phyloP scores from a whole-genome alignment of 2,888 invertebrate genomes.

The Orthonevra nobilis region DNA sequence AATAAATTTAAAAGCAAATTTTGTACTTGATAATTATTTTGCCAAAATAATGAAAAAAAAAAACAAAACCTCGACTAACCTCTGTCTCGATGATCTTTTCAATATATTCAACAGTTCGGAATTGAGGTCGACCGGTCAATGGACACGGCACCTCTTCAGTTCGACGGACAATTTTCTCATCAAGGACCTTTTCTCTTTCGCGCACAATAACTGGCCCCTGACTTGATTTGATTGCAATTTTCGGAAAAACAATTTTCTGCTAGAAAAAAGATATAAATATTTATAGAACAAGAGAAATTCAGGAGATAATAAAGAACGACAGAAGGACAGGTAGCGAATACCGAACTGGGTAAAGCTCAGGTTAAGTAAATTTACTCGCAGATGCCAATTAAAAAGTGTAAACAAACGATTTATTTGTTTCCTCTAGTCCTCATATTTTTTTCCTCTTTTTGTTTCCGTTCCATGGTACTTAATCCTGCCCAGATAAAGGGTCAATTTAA shows the following conservation, averaged over 20 bases:
- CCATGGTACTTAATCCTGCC: constrained; percentile 11
- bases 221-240: constrained; percentile 92
- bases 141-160: constrained; percentile 95
- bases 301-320: constrained; percentile 56
- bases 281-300: constrained; percentile 19
- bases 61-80: constrained; percentile 82
- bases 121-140: constrained; percentile 90
- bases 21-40: constrained; percentile 7
- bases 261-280: constrained; percentile 67
- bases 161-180: constrained; percentile 91
- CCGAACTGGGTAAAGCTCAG: too few species aligned
- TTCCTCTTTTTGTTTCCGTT: constrained; percentile 15
- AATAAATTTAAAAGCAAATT: constrained; percentile 28
- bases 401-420: constrained; percentile 37
- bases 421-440: too few species aligned
- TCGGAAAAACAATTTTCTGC: constrained; percentile 85
- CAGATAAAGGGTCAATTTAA: constrained; percentile 9
- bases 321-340: too few species aligned
- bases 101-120: constrained; percentile 95
- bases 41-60: neutral
- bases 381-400: constrained; percentile 31
- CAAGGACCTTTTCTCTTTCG: constrained; percentile 93
- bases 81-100: constrained; percentile 97
- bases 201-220: constrained; percentile 91
- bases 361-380: constrained; percentile 2